Percentiles rank a stretch among this genome's conserved stretches.
phyloP scores from a whole-genome alignment of 2,797 vertebrate genomes.

The Hippoglossus hippoglossus region DNA sequence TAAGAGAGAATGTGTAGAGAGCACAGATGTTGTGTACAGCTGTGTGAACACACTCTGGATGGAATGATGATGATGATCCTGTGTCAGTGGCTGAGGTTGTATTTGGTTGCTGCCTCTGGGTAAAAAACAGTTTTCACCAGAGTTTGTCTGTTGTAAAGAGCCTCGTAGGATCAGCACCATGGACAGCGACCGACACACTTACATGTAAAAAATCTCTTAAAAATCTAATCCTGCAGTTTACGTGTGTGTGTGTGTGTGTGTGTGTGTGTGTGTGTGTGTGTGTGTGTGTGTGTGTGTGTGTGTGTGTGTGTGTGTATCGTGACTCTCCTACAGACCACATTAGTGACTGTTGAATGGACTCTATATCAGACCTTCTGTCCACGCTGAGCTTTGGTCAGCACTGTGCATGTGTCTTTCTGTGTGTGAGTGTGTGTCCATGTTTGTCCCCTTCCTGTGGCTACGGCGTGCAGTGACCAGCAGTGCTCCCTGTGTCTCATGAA shows the following conservation, averaged over 20 bases:
- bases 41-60: too few species aligned
- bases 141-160: too few species aligned
- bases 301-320: constrained; percentile 47
- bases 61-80: too few species aligned
- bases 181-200: constrained; percentile 34
- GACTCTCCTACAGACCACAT: constrained; percentile 61
- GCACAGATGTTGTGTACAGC: too few species aligned
- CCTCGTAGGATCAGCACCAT: constrained; percentile 39
- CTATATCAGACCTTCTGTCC: constrained; percentile 68
- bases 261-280: not conserved
- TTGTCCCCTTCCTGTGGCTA: constrained; percentile 62
- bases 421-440: constrained; percentile 31
- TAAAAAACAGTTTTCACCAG: too few species aligned
- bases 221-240: too few species aligned
- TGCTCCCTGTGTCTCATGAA: constrained; percentile 64
- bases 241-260: not conserved
- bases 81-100: too few species aligned
- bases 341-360: constrained; percentile 60
- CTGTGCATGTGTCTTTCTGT: constrained; percentile 3
- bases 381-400: constrained; percentile 59
- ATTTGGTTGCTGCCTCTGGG: too few species aligned
- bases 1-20: too few species aligned
- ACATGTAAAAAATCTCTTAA: too few species aligned
- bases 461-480: constrained; percentile 53
- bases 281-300: constrained; percentile 5